Conservation (phyloP, 1,140 invertebrate genomes). For the Drosophila punjabiensis region DNA sequence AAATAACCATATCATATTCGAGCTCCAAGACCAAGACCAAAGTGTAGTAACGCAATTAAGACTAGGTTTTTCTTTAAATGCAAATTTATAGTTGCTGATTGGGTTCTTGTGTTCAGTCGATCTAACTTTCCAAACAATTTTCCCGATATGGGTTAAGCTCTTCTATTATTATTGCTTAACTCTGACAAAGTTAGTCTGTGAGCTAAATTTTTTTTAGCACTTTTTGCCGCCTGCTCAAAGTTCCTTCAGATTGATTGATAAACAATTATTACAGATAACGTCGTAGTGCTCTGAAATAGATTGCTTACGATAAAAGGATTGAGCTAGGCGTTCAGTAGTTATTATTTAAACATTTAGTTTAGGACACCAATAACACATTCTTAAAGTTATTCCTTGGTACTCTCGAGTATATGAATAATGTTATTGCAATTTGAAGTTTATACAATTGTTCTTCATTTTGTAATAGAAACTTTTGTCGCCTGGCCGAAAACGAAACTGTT, state of each 20-base stretch:
- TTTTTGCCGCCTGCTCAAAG: not conserved
- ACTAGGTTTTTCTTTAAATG: not conserved
- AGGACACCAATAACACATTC: not conserved
- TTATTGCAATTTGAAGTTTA: not conserved
- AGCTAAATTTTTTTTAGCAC: not conserved
- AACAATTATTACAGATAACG: slow-evolving; percentile 7
- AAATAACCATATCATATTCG: not conserved
- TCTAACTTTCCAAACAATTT: slow-evolving; percentile 5
- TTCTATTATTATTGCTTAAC: slow-evolving; percentile 1
- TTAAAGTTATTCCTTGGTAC: not conserved
- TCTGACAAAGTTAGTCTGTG: not conserved
- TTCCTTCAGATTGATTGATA: slow-evolving; percentile 8
- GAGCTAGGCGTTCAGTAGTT: not conserved
- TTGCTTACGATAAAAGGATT: slow-evolving; percentile 13
- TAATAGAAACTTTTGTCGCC: slow-evolving; percentile 11
- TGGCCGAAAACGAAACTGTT: slow-evolving; percentile 29
- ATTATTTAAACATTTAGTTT: not conserved
- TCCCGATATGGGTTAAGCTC: not conserved
- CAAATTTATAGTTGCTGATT: slow-evolving; percentile 15
- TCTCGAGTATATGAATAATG: not conserved
- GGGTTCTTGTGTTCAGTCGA: slow-evolving; percentile 4
- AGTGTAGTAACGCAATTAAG: slow-evolving; percentile 23
- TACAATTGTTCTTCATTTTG: not conserved
- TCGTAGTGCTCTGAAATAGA: not conserved
- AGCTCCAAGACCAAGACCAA: not conserved